These are phyloP conservation scores for Xenentodon cancila DNA, from an alignment of 2,797 vertebrate genomes.

Conservation along the genomic window DNA sequence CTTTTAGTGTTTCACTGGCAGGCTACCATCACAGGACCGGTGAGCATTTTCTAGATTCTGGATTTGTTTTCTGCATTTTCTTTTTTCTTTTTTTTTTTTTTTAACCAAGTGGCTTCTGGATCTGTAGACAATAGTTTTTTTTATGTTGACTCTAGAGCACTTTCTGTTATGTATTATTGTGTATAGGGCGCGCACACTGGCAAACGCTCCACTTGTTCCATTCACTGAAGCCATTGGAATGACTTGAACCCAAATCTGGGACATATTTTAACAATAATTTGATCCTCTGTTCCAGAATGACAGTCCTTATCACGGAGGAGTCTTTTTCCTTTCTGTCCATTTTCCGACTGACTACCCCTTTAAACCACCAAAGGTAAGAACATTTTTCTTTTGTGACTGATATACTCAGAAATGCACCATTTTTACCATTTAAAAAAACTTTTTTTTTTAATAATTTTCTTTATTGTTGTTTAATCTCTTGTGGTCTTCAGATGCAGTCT, in stretches of 20 bases:
- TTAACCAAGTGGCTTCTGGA: conserved; percentile 66
- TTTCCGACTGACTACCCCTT: conserved; percentile 90
- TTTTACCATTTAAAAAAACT: too few species aligned
- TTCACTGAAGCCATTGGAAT: conserved; percentile 21
- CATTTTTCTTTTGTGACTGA: background rate
- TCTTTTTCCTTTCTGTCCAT: conserved; percentile 87
- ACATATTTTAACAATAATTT: conserved; percentile 3
- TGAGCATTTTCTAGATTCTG: conserved; percentile 73
- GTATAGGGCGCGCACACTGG: conserved; percentile 41
- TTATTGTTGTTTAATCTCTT: too few species aligned
- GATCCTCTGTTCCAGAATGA: conserved; percentile 78
- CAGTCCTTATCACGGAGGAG: conserved; percentile 86
- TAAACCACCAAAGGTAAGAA: conserved; percentile 87
- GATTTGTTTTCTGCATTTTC: conserved; percentile 44
- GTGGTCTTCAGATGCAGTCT: too few species aligned
- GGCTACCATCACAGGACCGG: conserved; percentile 83
- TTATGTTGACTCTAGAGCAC: conserved; percentile 67
- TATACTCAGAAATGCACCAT: background rate
- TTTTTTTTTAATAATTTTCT: too few species aligned
- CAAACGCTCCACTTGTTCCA: conserved; percentile 44
- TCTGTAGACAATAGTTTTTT: conserved; percentile 70
- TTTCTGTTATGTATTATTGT: conserved; percentile 41
- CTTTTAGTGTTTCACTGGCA: conserved; percentile 84
- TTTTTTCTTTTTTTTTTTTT: conserved; percentile 24
- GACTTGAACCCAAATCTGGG: conserved; percentile 22